Evolutionary conservation across 1,140 invertebrate genomes (phyloP).

Genomic region (Halyomorpha halys): DNA sequence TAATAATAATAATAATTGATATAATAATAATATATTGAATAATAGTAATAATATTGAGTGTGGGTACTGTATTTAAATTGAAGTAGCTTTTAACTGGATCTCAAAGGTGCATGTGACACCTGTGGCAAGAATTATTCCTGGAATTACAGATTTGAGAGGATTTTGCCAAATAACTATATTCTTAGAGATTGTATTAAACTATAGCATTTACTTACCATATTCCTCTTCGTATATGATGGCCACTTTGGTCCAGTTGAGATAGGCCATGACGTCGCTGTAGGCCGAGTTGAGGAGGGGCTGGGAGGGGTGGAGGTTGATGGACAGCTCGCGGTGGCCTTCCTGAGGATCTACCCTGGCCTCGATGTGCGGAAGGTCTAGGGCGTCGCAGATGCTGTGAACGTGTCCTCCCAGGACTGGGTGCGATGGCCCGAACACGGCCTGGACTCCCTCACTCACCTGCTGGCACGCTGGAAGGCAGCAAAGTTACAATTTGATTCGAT

Average conservation of each 20-base stretch:
- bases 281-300: conserved; percentile 52
- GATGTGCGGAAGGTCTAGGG: conserved; percentile 58
- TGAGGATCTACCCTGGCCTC: conserved; percentile 50
- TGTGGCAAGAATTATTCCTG: too few species aligned
- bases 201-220: conserved; percentile 44
- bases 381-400: conserved; percentile 58
- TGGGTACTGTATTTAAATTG: too few species aligned
- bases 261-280: conserved; percentile 53
- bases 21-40: too few species aligned
- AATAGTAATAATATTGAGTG: too few species aligned
- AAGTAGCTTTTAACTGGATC: too few species aligned
- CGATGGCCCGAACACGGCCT: conserved; percentile 55
- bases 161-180: too few species aligned
- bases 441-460: conserved; percentile 49
- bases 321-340: conserved; percentile 44
- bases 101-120: too few species aligned
- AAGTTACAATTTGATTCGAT: too few species aligned
- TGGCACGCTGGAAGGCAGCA: conserved; percentile 46
- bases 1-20: too few species aligned
- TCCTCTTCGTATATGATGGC: conserved; percentile 63
- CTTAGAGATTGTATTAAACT: too few species aligned
- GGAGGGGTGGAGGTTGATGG: conserved; percentile 59
- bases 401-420: conserved; percentile 50
- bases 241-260: conserved; percentile 60
- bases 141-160: too few species aligned